phyloP scores from a whole-genome alignment of 2,113 vertebrate genomes.

The Calidris pygmaea region DNA sequence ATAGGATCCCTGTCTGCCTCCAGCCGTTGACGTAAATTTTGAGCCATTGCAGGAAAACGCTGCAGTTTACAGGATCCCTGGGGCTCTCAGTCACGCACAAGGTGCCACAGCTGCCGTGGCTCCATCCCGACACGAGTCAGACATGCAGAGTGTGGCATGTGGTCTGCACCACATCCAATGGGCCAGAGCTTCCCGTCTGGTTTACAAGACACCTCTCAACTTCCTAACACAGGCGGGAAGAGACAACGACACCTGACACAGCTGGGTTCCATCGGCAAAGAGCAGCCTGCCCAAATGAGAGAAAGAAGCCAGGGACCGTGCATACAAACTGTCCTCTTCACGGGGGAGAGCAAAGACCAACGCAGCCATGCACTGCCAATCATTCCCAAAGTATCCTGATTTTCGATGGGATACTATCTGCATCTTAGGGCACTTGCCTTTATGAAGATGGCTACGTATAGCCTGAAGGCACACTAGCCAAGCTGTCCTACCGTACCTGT shows the following conservation, averaged over 20 bases:
- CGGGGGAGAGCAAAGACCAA: neutral
- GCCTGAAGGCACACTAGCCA: neutral
- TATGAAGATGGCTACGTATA: neutral
- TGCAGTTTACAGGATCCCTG: neutral
- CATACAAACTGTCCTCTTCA: neutral
- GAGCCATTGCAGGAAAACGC: neutral
- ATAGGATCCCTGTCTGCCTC: neutral
- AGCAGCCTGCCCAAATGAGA: neutral
- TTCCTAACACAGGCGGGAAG: neutral
- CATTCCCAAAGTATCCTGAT: neutral
- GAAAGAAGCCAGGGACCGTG: rapidly evolving
- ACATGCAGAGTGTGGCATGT: rapidly evolving
- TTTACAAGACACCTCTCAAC: neutral
- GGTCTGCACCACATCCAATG: neutral
- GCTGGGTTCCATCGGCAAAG: rapidly evolving
- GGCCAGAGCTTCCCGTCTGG: neutral
- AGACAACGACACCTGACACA: neutral
- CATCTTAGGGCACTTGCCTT: neutral
- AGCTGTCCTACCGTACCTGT: neutral
- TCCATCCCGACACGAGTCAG: neutral
- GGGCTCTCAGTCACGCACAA: neutral
- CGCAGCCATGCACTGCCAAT: neutral
- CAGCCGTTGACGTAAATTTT: rapidly evolving
- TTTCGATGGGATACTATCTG: neutral
- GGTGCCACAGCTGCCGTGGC: neutral